phyloP scores from a whole-genome alignment of 1,140 invertebrate genomes.

The Zaprionus ornatus region DNA sequence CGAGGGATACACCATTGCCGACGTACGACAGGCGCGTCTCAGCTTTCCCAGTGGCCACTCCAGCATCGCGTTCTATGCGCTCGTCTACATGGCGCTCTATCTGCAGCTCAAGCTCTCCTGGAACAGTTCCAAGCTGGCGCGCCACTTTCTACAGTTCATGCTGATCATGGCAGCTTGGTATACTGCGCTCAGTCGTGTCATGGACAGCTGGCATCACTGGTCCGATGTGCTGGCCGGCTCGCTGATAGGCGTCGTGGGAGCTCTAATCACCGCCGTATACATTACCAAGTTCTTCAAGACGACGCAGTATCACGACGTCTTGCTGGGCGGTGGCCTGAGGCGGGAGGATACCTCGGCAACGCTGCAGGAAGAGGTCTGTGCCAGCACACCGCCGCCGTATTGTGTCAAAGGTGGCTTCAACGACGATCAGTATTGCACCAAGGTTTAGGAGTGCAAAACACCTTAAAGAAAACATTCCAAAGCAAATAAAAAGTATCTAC shows the following conservation, averaged over 20 bases:
- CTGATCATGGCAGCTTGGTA: constrained; percentile 84
- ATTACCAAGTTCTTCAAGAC: constrained; percentile 60
- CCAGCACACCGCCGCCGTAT: constrained; percentile 71
- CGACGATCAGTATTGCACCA: constrained; percentile 71
- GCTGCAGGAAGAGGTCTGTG: constrained; percentile 68
- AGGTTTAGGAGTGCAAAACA: constrained; percentile 47
- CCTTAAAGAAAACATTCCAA: constrained; percentile 50
- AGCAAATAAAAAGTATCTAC: constrained; percentile 3
- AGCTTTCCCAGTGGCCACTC: constrained; percentile 94
- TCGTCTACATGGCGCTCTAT: constrained; percentile 92
- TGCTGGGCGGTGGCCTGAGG: constrained; percentile 40
- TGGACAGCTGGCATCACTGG: constrained; percentile 82
- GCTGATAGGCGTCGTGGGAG: constrained; percentile 58
- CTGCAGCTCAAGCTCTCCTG: constrained; percentile 90
- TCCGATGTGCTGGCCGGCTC: constrained; percentile 71
- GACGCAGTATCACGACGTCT: constrained; percentile 8
- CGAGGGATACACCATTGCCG: constrained; percentile 84
- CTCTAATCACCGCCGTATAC: constrained; percentile 65
- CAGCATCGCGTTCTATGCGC: constrained; percentile 90
- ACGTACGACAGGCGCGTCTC: constrained; percentile 89
- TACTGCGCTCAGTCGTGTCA: constrained; percentile 72
- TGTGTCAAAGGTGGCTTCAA: constrained; percentile 54
- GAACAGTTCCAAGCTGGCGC: constrained; percentile 89
- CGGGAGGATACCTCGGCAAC: constrained; percentile 70
- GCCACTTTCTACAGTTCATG: constrained; percentile 91